Conservation (phyloP, 1,140 invertebrate genomes). For the Pseudomyrmex flavicornis region DNA sequence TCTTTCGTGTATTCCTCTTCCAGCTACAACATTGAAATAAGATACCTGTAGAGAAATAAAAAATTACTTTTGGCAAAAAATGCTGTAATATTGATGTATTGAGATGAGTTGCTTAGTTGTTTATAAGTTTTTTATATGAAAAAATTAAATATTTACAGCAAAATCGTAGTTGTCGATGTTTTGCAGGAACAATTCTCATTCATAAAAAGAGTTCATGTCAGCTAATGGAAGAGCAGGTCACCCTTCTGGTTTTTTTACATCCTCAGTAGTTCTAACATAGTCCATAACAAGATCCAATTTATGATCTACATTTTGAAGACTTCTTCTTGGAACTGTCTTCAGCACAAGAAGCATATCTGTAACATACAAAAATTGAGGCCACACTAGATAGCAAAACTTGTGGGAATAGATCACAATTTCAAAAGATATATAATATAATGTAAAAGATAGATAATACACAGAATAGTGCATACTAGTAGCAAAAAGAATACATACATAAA, state of each 20-base stretch:
- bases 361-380: constrained; percentile 8
- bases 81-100: background rate
- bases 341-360: constrained; percentile 2
- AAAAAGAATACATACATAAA: no score
- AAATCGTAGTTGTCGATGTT: background rate
- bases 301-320: background rate
- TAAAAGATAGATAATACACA: no score
- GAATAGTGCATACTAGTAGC: no score
- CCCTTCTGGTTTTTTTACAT: constrained; percentile 18
- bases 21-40: background rate
- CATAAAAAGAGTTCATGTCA: background rate
- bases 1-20: background rate
- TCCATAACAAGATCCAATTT: constrained; percentile 3
- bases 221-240: constrained; percentile 2
- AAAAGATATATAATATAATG: background rate
- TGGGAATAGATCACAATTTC: background rate
- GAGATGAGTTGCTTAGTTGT: background rate
- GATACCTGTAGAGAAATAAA: constrained; percentile 9
- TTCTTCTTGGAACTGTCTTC: background rate
- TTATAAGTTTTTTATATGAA: background rate
- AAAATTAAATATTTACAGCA: background rate
- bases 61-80: background rate
- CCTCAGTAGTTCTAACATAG: background rate
- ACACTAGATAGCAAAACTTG: background rate
- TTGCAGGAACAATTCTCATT: constrained; percentile 1